Percentiles rank a stretch among this genome's conserved stretches.
Conservation (phyloP, 2,888 invertebrate species). For the Acanthosepion pharaonis region DNA sequence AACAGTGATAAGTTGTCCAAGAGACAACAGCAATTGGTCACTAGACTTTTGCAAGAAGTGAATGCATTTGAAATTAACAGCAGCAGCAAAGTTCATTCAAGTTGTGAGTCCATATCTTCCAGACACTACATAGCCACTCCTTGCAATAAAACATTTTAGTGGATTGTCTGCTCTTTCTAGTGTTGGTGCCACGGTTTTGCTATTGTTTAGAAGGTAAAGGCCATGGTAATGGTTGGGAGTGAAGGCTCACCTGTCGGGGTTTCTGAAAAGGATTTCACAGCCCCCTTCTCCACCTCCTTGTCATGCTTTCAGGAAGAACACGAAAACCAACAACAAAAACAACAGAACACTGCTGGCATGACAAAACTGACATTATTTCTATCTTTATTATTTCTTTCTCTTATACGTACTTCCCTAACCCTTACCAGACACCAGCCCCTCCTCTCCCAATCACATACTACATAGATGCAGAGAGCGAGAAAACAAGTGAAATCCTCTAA, state of each 20-base stretch:
- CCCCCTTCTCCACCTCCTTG: background rate
- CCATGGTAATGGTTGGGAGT: background rate
- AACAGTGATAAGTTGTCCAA: background rate
- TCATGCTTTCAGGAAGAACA: background rate
- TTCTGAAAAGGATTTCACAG: slow-evolving; percentile 25
- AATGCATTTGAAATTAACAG: background rate
- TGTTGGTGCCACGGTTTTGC: background rate
- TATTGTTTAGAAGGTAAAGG: background rate
- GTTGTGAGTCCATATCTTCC: background rate
- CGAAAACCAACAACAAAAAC: background rate
- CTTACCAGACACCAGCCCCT: background rate
- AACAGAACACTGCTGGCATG: background rate
- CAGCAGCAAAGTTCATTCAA: background rate
- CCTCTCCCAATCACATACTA: background rate
- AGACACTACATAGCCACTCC: background rate
- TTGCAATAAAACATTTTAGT: slow-evolving; percentile 33
- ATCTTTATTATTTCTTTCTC: background rate
- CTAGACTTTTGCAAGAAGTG: background rate
- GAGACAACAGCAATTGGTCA: background rate
- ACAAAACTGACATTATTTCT: background rate
- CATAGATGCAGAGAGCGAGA: background rate
- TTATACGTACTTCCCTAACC: background rate
- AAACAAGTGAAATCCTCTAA: background rate
- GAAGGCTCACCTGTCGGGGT: background rate
- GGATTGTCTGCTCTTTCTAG: slow-evolving; percentile 10